Conservation (phyloP, 2,888 invertebrate genomes). For the Ophion ellenae region DNA sequence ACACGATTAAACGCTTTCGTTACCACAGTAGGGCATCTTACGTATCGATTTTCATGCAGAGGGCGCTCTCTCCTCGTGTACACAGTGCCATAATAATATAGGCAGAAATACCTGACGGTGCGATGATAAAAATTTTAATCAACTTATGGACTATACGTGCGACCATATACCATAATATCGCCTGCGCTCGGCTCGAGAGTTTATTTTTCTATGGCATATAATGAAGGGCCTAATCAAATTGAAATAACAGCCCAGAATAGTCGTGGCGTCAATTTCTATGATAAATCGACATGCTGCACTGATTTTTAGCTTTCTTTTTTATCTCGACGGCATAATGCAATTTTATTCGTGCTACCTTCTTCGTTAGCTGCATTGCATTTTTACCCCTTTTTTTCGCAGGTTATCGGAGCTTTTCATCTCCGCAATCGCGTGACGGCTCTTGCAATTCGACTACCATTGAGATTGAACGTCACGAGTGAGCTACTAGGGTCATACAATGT, state of each 20-base stretch:
- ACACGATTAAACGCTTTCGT: slow-evolving; percentile 48
- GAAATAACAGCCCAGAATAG: background rate
- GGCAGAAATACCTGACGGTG: slow-evolving; percentile 20
- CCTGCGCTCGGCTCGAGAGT: background rate
- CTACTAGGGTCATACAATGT: slow-evolving; percentile 1
- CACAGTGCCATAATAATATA: slow-evolving; percentile 20
- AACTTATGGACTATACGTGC: slow-evolving; percentile 54
- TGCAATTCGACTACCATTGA: slow-evolving; percentile 39
- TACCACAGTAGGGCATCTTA: slow-evolving; percentile 20
- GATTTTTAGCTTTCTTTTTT: background rate
- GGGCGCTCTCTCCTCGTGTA: slow-evolving; percentile 15
- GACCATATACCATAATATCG: slow-evolving; percentile 3
- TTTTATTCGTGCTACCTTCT: background rate
- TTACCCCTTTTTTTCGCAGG: background rate
- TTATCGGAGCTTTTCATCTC: slow-evolving; percentile 38
- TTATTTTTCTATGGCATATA: slow-evolving; percentile 22
- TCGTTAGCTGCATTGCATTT: background rate
- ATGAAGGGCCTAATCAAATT: slow-evolving; percentile 20
- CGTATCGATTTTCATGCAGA: slow-evolving; percentile 43
- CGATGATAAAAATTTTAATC: slow-evolving; percentile 61
- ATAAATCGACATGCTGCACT: slow-evolving; percentile 15
- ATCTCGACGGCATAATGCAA: background rate
- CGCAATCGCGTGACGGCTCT: slow-evolving; percentile 32
- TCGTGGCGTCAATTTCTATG: slow-evolving; percentile 15
- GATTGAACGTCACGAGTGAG: slow-evolving; percentile 20